phyloP scores from a whole-genome alignment of 2,797 vertebrate species.

The Nasua narica region DNA sequence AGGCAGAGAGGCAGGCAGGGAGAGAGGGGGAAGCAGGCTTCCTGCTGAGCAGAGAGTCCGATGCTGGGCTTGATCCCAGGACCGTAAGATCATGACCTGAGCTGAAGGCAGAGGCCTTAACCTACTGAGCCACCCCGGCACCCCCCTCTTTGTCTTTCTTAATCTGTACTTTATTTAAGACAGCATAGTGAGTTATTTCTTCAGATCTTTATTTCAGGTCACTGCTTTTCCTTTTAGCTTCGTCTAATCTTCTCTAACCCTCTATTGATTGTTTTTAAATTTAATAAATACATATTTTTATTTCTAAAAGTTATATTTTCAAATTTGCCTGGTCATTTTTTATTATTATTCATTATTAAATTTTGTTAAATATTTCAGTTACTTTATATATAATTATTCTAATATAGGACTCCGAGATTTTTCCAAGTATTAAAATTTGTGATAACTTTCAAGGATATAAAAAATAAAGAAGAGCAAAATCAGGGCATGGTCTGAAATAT shows the following conservation, averaged over 20 bases:
- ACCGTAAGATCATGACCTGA: too few relatives aligned
- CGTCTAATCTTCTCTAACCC: not conserved
- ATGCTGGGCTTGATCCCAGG: too few relatives aligned
- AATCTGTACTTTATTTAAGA: not conserved
- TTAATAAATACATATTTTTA: not conserved
- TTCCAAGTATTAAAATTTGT: not conserved
- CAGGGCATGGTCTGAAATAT: not conserved
- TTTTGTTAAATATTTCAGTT: not conserved
- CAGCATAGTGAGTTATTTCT: not conserved
- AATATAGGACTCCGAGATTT: not conserved
- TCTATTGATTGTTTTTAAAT: not conserved
- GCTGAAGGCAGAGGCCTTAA: too few relatives aligned
- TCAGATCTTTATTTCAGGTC: not conserved
- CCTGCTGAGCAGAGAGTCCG: too few relatives aligned
- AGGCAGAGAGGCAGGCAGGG: too few relatives aligned
- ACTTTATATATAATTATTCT: not conserved
- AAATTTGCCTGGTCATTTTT: not conserved
- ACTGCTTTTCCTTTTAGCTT: not conserved
- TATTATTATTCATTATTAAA: not conserved
- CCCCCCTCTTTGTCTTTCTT: not conserved
- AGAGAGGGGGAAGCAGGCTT: too few relatives aligned
- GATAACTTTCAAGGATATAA: not conserved
- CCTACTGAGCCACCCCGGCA: too few relatives aligned
- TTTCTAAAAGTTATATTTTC: constrained; percentile 30
- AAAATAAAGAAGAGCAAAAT: not conserved